These are phyloP conservation scores for Heteromurus nitidus DNA, from an alignment of 2,888 invertebrate species.

Conservation along the genomic window DNA sequence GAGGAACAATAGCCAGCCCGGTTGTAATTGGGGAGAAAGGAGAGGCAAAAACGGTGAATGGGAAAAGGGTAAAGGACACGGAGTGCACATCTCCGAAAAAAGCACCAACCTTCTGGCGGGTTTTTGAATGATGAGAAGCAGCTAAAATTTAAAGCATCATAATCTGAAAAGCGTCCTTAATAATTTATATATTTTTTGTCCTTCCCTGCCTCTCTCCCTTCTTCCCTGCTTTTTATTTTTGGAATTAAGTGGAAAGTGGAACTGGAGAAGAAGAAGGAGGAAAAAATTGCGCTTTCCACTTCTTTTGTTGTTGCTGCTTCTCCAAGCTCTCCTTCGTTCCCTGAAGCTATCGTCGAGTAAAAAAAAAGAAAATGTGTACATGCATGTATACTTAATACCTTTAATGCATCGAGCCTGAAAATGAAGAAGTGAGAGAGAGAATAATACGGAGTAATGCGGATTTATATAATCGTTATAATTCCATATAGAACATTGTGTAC, in stretches of 20 bases:
- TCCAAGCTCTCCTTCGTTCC: not conserved
- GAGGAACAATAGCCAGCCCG: not conserved
- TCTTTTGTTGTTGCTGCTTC: not conserved
- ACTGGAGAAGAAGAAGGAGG: not conserved
- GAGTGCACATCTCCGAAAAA: not conserved
- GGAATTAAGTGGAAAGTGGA: conserved; percentile 10
- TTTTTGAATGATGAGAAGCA: conserved; percentile 29
- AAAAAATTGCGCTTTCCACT: conserved; percentile 6
- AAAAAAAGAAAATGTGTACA: too few relatives aligned
- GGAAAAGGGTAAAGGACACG: conserved; percentile 14
- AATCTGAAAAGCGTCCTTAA: conserved; percentile 40
- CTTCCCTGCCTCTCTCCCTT: not conserved
- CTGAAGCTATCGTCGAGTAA: too few relatives aligned
- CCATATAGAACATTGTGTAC: too few relatives aligned
- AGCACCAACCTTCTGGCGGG: not conserved
- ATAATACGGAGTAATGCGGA: not conserved
- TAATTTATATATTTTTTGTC: conserved; percentile 29
- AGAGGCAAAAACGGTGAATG: not conserved
- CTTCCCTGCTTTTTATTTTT: not conserved
- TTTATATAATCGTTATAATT: not conserved
- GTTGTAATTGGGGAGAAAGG: not conserved
- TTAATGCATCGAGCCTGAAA: too few relatives aligned
- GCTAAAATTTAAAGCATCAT: conserved; percentile 27
- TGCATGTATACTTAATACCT: too few relatives aligned
- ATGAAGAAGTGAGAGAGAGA: not conserved